Conservation (phyloP, 2,113 vertebrate species). For the Eudyptes chrysolophus region DNA sequence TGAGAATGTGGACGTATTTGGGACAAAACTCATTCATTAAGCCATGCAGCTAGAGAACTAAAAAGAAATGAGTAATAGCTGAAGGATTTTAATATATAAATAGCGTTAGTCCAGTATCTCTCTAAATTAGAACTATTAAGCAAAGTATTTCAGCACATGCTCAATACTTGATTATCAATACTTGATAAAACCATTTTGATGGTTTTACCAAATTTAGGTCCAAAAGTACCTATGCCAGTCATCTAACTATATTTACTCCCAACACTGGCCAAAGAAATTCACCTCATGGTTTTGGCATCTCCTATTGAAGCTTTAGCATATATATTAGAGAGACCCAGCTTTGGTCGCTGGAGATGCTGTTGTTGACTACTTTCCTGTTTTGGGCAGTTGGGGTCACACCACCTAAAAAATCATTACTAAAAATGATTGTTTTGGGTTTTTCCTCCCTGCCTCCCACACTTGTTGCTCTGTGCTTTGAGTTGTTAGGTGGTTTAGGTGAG, state of each 20-base stretch:
- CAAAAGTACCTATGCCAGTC: not conserved
- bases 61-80: not conserved
- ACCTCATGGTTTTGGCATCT: not conserved
- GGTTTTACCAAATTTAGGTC: not conserved
- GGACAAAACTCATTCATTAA: conserved; percentile 19
- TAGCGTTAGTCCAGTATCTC: not conserved
- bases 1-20: not conserved
- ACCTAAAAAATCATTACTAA: not conserved
- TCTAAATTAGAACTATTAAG: not conserved
- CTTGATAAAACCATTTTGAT: not conserved
- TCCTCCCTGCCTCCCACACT: not conserved
- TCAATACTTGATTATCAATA: too few species aligned
- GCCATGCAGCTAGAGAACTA: not conserved
- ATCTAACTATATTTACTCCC: not conserved
- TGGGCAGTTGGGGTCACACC: not conserved
- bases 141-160: not conserved
- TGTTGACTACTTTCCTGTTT: not conserved
- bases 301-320: not conserved
- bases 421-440: not conserved
- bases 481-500: not conserved
- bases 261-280: not conserved
- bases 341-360: not conserved
- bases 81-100: not conserved
- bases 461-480: not conserved
- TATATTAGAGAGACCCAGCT: not conserved